phyloP scores from a whole-genome alignment of 2,797 vertebrate genomes.

The Bradypodion ventrale region DNA sequence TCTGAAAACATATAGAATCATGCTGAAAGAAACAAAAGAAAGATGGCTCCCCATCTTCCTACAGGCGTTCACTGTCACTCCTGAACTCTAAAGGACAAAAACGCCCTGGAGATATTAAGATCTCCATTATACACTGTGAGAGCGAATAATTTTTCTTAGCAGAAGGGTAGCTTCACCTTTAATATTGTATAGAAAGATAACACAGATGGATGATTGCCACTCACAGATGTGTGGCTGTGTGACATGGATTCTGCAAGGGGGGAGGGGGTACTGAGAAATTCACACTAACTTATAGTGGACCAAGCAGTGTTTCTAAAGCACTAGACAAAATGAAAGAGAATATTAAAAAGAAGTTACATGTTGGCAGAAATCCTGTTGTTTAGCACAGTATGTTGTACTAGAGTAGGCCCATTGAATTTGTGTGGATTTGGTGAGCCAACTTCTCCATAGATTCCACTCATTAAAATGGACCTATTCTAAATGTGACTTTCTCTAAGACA shows the following conservation, averaged over 20 bases:
- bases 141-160: neutral
- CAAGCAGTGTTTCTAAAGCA: neutral
- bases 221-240: neutral
- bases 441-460: no score
- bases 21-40: neutral
- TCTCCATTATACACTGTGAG: constrained; percentile 6
- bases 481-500: no score
- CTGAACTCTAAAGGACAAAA: neutral
- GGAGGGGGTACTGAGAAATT: neutral
- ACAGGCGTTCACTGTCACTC: neutral
- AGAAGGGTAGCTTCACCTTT: neutral
- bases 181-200: neutral
- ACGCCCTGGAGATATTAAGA: constrained; percentile 4
- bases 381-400: no score
- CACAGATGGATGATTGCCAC: neutral
- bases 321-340: neutral
- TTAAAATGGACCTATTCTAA: no score
- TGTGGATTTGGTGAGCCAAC: no score
- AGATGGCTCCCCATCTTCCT: neutral
- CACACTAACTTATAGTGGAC: neutral
- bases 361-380: neutral
- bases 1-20: neutral
- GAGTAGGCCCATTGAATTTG: no score
- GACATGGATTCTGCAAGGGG: neutral
- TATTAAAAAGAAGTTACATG: neutral